phyloP scores from a whole-genome alignment of 2,888 invertebrate genomes.

The Liopterus haemorrhoidalis region DNA sequence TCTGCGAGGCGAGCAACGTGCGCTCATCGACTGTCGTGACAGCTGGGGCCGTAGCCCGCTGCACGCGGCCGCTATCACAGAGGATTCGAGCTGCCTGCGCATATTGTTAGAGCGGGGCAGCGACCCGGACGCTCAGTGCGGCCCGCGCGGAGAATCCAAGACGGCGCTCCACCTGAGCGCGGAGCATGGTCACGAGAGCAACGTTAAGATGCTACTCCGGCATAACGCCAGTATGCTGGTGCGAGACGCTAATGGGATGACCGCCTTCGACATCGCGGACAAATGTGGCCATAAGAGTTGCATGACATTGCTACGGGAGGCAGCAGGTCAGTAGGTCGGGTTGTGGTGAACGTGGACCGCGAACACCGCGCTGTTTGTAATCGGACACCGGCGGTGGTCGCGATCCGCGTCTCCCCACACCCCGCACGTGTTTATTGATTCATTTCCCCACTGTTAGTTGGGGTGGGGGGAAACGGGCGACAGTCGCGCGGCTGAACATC shows the following conservation, averaged over 20 bases:
- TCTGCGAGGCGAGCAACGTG: constrained; percentile 60
- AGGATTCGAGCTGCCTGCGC: constrained; percentile 67
- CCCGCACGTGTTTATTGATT: no score
- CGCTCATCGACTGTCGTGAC: constrained; percentile 63
- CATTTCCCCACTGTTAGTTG: no score
- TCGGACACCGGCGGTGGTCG: no score
- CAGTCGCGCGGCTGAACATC: no score
- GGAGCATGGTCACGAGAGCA: constrained; percentile 70
- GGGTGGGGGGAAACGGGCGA: no score
- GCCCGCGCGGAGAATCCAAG: constrained; percentile 60
- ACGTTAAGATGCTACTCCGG: constrained; percentile 60
- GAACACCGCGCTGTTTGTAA: no score
- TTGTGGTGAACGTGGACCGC: no score
- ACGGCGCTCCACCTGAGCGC: constrained; percentile 77
- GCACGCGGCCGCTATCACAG: constrained; percentile 77
- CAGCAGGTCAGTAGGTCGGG: constrained; percentile 61
- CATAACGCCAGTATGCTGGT: constrained; percentile 60
- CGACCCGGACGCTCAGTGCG: constrained; percentile 62
- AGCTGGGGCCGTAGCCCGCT: constrained; percentile 69
- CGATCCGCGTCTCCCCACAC: no score
- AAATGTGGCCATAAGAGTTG: constrained; percentile 62
- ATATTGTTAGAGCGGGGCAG: constrained; percentile 68
- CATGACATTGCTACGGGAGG: constrained; percentile 57
- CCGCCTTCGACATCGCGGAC: constrained; percentile 66
- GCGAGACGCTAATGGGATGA: constrained; percentile 62